Evolutionary conservation across 2,797 vertebrate species (phyloP).

Genomic region (Sebastes hubbsi): DNA sequence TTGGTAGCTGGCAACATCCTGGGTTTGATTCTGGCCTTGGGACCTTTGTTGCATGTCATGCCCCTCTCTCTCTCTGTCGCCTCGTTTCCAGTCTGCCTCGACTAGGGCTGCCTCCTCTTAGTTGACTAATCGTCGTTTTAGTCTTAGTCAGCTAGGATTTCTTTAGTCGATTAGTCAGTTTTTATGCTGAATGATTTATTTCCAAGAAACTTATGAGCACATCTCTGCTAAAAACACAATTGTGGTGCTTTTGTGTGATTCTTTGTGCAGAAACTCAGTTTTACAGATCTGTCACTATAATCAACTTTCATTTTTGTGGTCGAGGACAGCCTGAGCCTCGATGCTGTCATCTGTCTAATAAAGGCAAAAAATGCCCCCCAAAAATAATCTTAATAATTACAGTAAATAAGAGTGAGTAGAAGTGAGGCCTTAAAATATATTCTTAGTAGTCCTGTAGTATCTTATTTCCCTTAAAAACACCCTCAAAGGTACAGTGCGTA

Average conservation of each 20-base stretch:
- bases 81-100: neutral
- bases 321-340: fast-evolving
- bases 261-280: too few species aligned
- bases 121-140: fast-evolving
- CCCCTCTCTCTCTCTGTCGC: too few species aligned
- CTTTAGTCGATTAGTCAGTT: fast-evolving
- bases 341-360: too few species aligned
- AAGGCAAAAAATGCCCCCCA: fast-evolving
- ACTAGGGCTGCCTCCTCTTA: neutral
- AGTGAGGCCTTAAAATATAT: neutral
- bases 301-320: too few species aligned
- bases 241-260: too few species aligned
- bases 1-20: neutral
- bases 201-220: too few species aligned
- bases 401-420: neutral
- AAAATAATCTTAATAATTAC: too few species aligned
- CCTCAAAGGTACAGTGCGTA: too few species aligned
- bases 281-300: fast-evolving
- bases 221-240: too few species aligned
- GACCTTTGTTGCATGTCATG: too few species aligned
- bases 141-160: too few species aligned
- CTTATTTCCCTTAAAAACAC: neutral
- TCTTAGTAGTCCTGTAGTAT: neutral
- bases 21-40: neutral
- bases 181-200: too few species aligned